Evolutionary conservation across 2,113 vertebrate species (phyloP).

Genomic region (Gulo gulo): DNA sequence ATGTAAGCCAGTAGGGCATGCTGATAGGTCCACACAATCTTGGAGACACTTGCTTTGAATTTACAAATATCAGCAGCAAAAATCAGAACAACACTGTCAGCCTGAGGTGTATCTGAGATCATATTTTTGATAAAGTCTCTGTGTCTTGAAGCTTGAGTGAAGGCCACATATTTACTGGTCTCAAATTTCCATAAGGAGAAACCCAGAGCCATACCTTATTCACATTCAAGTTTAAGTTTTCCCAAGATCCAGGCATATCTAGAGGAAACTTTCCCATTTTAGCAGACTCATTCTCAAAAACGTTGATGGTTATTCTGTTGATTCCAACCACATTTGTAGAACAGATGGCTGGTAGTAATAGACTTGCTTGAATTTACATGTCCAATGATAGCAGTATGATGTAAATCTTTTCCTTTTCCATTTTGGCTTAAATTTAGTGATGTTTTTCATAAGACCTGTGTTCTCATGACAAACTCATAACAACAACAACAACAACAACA

Average conservation of each 20-base stretch:
- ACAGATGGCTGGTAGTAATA: background rate
- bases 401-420: background rate
- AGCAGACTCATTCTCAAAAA: background rate
- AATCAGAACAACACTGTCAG: background rate
- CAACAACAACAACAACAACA: background rate
- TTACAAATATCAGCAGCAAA: background rate
- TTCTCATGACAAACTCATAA: background rate
- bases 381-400: background rate
- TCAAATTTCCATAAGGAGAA: background rate
- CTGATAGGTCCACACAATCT: background rate
- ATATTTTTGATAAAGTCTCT: background rate
- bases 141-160: background rate
- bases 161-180: background rate
- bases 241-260: background rate
- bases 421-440: background rate
- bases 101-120: background rate
- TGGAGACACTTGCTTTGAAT: background rate
- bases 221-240: background rate
- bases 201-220: background rate
- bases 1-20: background rate
- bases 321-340: background rate
- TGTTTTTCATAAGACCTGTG: background rate
- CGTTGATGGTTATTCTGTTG: background rate
- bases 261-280: background rate
- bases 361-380: background rate